phyloP scores from a whole-genome alignment of 2,797 vertebrate genomes.

The Smutsia temminckii region DNA sequence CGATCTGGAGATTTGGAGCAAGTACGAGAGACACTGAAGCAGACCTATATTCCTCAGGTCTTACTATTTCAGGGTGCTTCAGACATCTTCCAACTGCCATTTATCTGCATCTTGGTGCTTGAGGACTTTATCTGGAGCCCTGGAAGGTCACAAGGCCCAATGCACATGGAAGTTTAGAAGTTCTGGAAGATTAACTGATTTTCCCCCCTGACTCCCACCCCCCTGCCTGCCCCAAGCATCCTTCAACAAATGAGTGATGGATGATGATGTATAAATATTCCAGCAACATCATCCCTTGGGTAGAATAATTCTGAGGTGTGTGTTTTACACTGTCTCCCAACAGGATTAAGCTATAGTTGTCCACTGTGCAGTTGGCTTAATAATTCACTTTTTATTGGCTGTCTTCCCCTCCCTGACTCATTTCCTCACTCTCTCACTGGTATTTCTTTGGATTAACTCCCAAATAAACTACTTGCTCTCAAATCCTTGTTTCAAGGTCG shows the following conservation, averaged over 20 bases:
- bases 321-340: not conserved
- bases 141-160: not conserved
- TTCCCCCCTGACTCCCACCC: too few species aligned
- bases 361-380: slow-evolving; percentile 37
- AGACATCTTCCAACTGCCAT: not conserved
- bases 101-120: not conserved
- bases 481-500: slow-evolving; percentile 34
- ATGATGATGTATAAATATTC: slow-evolving; percentile 2
- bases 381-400: slow-evolving; percentile 73
- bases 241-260: slow-evolving; percentile 3
- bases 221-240: not conserved
- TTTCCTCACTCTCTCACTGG: slow-evolving; percentile 54
- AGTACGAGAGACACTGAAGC: not conserved
- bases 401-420: slow-evolving; percentile 55
- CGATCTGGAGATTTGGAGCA: not conserved
- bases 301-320: slow-evolving; percentile 30
- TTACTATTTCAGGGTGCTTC: not conserved
- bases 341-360: slow-evolving; percentile 37
- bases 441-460: slow-evolving; percentile 65
- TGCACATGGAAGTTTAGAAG: not conserved
- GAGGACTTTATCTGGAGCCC: not conserved
- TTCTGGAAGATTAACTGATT: not conserved
- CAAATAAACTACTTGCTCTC: slow-evolving; percentile 48
- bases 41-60: not conserved
- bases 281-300: not conserved